Evolutionary conservation across 1,140 invertebrate species (phyloP), one percentile per base, ranked within the genome.

Genomic region (Drosophila nannoptera): DNA sequence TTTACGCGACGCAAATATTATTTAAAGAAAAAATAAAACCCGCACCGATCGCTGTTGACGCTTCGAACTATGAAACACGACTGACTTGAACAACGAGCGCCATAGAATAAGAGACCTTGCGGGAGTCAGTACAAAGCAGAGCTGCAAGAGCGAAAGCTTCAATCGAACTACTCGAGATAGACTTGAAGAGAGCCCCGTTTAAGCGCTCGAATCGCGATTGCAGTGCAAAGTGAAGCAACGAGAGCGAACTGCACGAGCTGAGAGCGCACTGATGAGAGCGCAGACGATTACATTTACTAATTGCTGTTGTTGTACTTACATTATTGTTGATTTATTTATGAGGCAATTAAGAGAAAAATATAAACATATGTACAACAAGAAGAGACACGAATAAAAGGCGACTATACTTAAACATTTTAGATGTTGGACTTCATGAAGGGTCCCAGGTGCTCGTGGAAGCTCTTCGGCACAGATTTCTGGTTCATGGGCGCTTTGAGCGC

Each of bases 401-500:
- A 14, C 1, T 16, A 14, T 7, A 12, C 12, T 12, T 56, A 32
- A 70, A 22, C 8, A 0, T 8, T 32, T 32, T 69, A 94, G 52
- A 94, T 89, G 90, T 93, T 94, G 43, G 93, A 93, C 77, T 93
- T 93, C 83, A 96, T 90, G 62, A 95, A 93, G n/a, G 94, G 94
- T 76, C 95, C 95, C 16, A 96, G 90, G 77, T 95, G 92, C 67
- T 92, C 91, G 36, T 94, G 90, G 87, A 94, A 96, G 48, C 93
- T 94, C 73, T 93, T 90, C 68, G 96, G 94, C 9, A 96, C 95
- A 31, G 93, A 93, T 67, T 94, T 92, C 56, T 94, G 90, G 90
- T 98, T 98, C 9, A 98, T 90, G 0, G 96, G 95, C 83, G 95
- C 96, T 77, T 94, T 94, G 66, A 94, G 91, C 0, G 97, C 96